These are phyloP conservation scores for Rhynchopsitta pachyrhyncha DNA, from an alignment of 2,113 vertebrate species.

Conservation along the genomic window DNA sequence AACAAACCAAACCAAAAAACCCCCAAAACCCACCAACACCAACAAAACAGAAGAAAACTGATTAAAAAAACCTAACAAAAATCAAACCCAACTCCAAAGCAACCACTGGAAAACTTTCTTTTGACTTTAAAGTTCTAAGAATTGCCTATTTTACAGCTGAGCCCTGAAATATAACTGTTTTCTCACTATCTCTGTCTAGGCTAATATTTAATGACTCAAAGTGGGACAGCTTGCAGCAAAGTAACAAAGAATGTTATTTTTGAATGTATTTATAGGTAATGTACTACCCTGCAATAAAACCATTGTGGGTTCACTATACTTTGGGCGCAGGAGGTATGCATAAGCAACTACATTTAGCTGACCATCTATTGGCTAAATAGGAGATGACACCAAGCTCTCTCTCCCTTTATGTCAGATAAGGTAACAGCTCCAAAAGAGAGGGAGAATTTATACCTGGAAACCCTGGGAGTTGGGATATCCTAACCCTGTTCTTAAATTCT, in stretches of 20 bases:
- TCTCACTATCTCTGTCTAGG: neutral
- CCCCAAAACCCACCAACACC: neutral
- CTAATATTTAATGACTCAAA: neutral
- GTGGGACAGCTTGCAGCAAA: neutral
- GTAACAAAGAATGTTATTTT: neutral
- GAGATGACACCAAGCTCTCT: neutral
- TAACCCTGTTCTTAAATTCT: neutral
- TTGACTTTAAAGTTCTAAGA: neutral
- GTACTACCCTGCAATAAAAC: neutral
- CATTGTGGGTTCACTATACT: neutral
- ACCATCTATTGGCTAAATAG: neutral
- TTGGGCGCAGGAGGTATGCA: neutral
- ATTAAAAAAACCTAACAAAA: no score
- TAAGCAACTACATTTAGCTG: neutral
- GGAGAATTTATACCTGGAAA: neutral
- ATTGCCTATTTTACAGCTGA: neutral
- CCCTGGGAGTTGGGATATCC: neutral
- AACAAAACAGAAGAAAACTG: neutral
- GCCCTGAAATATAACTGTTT: neutral
- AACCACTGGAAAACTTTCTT: neutral
- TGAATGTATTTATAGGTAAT: neutral
- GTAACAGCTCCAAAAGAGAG: neutral
- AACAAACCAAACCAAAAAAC: no score
- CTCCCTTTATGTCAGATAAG: neutral
- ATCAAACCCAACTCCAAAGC: neutral